Evolutionary conservation across 2,888 invertebrate genomes (phyloP).

Genomic region (Rhabditoides inermis): DNA sequence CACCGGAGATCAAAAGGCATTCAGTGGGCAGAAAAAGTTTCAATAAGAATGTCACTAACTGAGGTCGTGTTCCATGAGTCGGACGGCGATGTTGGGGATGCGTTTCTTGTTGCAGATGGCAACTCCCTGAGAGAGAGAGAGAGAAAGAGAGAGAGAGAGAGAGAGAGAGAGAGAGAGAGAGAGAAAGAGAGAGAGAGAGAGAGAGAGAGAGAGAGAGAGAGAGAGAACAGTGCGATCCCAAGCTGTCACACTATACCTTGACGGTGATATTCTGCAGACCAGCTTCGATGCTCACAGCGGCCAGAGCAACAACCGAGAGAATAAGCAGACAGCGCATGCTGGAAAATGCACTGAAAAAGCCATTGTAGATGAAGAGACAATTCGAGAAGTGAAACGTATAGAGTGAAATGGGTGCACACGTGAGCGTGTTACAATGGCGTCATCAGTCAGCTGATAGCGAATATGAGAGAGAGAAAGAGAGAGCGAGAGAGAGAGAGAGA

Average conservation of each 20-base stretch:
- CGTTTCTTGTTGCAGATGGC: slow-evolving; percentile 1
- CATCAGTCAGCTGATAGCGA: slow-evolving; percentile 4
- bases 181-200: background rate
- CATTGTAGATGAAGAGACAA: background rate
- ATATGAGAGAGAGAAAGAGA: slow-evolving; percentile 1
- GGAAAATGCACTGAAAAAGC: background rate
- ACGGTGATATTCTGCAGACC: too few species aligned
- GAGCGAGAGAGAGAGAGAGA: slow-evolving; percentile 3
- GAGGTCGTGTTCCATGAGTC: background rate
- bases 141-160: background rate
- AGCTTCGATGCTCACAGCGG: background rate
- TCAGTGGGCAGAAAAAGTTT: background rate
- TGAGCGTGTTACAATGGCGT: too few species aligned
- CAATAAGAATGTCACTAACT: background rate
- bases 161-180: background rate
- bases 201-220: background rate
- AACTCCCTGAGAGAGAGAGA: background rate
- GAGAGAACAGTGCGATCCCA: too few species aligned
- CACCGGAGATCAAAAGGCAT: too few species aligned
- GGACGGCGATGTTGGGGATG: background rate
- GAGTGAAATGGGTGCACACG: slow-evolving; percentile 9
- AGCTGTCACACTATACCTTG: too few species aligned
- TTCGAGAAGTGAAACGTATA: background rate
- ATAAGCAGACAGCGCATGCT: too few species aligned
- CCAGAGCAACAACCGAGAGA: too few species aligned